Evolutionary conservation across 2,888 invertebrate species (phyloP).

Genomic region (Ferdinandea cuprea): DNA sequence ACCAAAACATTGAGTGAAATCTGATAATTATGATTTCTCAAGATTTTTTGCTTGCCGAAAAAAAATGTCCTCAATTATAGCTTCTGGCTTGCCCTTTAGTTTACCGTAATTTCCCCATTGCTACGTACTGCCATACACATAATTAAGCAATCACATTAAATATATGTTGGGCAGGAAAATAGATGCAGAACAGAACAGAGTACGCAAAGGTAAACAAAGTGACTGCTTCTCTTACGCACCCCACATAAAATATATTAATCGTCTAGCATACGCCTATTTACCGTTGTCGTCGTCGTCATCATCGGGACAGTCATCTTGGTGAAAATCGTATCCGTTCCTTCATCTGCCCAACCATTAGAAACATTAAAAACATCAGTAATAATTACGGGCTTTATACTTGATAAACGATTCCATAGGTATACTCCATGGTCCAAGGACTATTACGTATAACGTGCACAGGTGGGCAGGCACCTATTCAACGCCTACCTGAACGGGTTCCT

Average conservation of each 20-base stretch:
- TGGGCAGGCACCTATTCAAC: slow-evolving; percentile 42
- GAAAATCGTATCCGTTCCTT: slow-evolving; percentile 57
- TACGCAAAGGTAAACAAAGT: slow-evolving; percentile 19
- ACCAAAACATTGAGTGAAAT: slow-evolving; percentile 32
- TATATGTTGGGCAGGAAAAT: slow-evolving; percentile 26
- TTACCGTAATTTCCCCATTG: slow-evolving; percentile 41
- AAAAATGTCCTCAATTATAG: slow-evolving; percentile 53
- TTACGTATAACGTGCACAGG: slow-evolving; percentile 40
- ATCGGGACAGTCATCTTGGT: slow-evolving; percentile 34
- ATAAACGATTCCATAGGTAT: slow-evolving; percentile 64
- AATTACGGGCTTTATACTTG: slow-evolving; percentile 70
- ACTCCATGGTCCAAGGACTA: slow-evolving; percentile 38
- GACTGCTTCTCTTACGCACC: background rate
- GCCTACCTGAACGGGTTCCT: slow-evolving; percentile 8
- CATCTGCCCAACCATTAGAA: slow-evolving; percentile 50
- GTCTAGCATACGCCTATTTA: slow-evolving; percentile 30
- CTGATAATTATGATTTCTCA: slow-evolving; percentile 53
- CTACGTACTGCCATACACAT: slow-evolving; percentile 45
- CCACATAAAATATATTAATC: slow-evolving; percentile 60
- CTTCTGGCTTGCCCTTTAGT: slow-evolving; percentile 24
- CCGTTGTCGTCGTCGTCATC: slow-evolving; percentile 11
- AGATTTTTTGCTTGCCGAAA: slow-evolving; percentile 35
- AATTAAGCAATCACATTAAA: slow-evolving; percentile 59
- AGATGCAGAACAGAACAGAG: slow-evolving; percentile 21
- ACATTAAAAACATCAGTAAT: slow-evolving; percentile 65